Evolutionary conservation across 1,140 invertebrate genomes (phyloP), one percentile per base, ranked within the genome.

Genomic region (Agrypnia vestita): DNA sequence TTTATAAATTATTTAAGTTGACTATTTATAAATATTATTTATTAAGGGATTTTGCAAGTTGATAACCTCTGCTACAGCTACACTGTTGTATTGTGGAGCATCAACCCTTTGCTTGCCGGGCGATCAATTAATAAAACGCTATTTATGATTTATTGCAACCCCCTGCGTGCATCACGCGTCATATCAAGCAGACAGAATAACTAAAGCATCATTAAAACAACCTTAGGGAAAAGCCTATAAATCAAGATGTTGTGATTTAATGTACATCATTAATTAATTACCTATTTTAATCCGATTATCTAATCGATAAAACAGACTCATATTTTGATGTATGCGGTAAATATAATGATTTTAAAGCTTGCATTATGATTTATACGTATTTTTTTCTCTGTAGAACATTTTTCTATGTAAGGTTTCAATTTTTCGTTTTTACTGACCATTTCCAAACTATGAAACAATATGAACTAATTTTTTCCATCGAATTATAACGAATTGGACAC

Each of bases 101-200:
- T 47, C 53, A 82, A 82, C 77, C 77, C 80, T 79, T 82, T 82
- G 47, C 59, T 56, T 71, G 80, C 56, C 25, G 72, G 73, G 62
- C 71, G 75, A 75, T 62, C 80, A 82, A 82, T 82, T 82, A 82
- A 82, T 82, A 82, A 82, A 82, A 76, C 71, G 46, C 76, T 79
- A 72, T 79, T 82, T 79, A 82, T 82, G 80, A 82, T 82, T 79
- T 82, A 82, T 82, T 73, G 62, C 80, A 53, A 11, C 77, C 64
- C 71, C 15, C 15, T 17, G 35, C 61, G 25, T 15, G 46, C 43
- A 49, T n/a, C 67, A 10, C 47, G 46, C 47, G 47, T 71, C 67
- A 71, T 71, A n/a, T 51, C 44, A 71, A 15, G 47, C 67, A 71
- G 67, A 71, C 47, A 13, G 17, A 46, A 49, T 71, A 71, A 71